Percentiles rank a stretch among this genome's conserved stretches.
Evolutionary conservation across 2,113 vertebrate genomes (phyloP).

Genomic region (Crocuta crocuta): DNA sequence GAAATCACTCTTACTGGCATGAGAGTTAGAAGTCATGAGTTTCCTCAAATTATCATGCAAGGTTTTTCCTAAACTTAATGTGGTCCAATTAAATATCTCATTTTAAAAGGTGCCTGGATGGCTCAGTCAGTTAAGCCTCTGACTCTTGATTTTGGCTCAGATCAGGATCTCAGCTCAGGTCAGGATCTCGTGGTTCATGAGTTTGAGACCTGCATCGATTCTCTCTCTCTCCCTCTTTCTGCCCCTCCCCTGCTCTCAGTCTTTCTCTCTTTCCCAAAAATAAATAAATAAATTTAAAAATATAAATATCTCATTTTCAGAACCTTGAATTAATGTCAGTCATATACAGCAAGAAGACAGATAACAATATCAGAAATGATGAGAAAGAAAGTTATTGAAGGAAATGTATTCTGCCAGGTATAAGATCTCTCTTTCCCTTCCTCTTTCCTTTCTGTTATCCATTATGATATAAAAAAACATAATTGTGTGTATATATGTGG

Average conservation of each 20-base stretch:
- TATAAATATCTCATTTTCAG: not conserved
- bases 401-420: not conserved
- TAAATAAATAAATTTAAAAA: no score
- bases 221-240: no score
- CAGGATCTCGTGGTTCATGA: no score
- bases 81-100: not conserved
- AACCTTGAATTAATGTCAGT: not conserved
- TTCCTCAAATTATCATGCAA: not conserved
- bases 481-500: not conserved
- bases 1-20: not conserved
- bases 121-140: no score
- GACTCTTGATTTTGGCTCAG: no score
- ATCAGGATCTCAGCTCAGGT: no score
- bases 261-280: no score
- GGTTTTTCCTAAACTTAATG: not conserved
- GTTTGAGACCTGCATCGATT: no score
- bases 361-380: not conserved
- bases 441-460: constrained; percentile 34
- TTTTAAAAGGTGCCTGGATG: not conserved
- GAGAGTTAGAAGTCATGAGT: constrained; percentile 44
- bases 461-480: not conserved
- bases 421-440: not conserved
- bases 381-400: not conserved
- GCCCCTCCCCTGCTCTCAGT: no score
- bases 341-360: not conserved